Evolutionary conservation across 2,888 invertebrate species (phyloP).

Genomic region (Drosophila testacea): DNA sequence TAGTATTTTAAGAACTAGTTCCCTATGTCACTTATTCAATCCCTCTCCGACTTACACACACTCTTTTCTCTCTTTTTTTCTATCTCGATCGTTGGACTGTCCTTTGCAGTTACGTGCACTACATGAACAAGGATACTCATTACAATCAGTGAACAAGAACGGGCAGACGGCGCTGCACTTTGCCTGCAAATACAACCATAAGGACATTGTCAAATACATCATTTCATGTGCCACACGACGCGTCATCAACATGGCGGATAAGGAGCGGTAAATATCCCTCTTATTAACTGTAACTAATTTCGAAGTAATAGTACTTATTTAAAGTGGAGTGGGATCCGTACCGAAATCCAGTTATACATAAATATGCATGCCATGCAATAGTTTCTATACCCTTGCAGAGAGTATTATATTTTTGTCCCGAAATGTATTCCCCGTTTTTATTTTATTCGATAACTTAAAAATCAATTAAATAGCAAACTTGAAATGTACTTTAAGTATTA

Average conservation of each 20-base stretch:
- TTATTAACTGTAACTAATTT: background rate
- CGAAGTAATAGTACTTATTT: too few relatives aligned
- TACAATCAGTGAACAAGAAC: conserved; percentile 92
- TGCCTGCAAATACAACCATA: conserved; percentile 94
- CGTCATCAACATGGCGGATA: conserved; percentile 94
- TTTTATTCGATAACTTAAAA: too few relatives aligned
- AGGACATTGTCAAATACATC: conserved; percentile 95
- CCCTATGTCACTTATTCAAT: background rate
- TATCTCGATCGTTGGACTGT: background rate
- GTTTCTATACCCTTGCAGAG: too few relatives aligned
- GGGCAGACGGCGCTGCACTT: conserved; percentile 97
- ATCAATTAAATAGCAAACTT: too few relatives aligned
- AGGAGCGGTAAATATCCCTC: conserved; percentile 89
- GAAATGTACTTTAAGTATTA: too few relatives aligned
- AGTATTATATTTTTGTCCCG: too few relatives aligned
- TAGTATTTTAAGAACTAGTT: background rate
- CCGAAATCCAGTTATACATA: too few relatives aligned
- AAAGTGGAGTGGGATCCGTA: too few relatives aligned
- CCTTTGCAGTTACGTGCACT: conserved; percentile 91
- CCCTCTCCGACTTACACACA: background rate
- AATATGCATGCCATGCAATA: too few relatives aligned
- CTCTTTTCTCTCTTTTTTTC: conserved; percentile 3
- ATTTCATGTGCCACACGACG: conserved; percentile 93
- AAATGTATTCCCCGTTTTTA: too few relatives aligned
- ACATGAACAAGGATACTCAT: conserved; percentile 92